phyloP scores from a whole-genome alignment of 2,113 vertebrate genomes.

The Pyxicephalus adspersus region DNA sequence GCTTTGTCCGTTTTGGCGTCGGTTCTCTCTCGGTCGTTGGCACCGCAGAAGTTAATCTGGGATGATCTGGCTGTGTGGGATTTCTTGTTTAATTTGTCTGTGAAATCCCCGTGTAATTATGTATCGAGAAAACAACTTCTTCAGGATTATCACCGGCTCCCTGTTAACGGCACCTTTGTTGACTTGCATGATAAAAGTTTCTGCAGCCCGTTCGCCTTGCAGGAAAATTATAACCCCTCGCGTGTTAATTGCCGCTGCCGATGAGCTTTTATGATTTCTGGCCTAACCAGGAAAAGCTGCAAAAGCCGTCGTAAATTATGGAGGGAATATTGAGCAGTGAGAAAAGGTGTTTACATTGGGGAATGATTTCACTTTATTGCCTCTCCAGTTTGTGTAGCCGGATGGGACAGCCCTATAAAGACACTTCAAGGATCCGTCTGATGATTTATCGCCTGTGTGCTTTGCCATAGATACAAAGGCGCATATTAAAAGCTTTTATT shows the following conservation, averaged over 20 bases:
- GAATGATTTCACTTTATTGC: constrained; percentile 40
- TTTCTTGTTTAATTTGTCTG: neutral
- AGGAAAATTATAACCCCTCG: constrained; percentile 14
- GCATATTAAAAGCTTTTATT: constrained; percentile 20
- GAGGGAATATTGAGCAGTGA: constrained; percentile 29
- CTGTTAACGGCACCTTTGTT: constrained; percentile 29
- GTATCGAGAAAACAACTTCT: neutral
- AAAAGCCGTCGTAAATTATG: constrained; percentile 30
- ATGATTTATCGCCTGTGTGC: constrained; percentile 18
- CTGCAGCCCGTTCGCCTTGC: constrained; percentile 6
- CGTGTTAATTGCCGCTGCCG: constrained; percentile 17
- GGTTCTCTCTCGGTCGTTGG: neutral
- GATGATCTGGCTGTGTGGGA: neutral
- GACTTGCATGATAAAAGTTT: constrained; percentile 5
- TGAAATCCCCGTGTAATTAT: neutral
- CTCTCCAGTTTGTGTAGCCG: constrained; percentile 20
- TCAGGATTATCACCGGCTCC: neutral
- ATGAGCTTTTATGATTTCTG: constrained; percentile 7
- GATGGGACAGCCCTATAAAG: constrained; percentile 8
- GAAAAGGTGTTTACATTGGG: constrained; percentile 46
- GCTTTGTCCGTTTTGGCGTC: neutral
- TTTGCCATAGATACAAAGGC: constrained; percentile 5
- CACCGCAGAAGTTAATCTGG: neutral
- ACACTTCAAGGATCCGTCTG: neutral
- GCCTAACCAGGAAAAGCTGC: neutral